These are phyloP conservation scores for Marcusenius ussheri DNA, from an alignment of 2,113 vertebrate species.

Conservation along the genomic window DNA sequence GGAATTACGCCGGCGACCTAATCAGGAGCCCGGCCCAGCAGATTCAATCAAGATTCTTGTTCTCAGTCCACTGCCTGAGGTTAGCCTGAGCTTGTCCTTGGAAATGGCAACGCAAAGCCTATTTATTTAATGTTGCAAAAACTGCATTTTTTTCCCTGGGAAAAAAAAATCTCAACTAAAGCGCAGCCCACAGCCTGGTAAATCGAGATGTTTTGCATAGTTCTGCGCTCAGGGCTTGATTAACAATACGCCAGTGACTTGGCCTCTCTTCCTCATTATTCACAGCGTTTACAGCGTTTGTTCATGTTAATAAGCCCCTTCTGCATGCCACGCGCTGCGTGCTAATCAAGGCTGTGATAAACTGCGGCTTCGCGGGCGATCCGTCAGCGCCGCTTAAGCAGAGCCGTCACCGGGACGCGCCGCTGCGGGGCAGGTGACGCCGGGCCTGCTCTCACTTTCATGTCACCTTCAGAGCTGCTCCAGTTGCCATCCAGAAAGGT, in stretches of 20 bases:
- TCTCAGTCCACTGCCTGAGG: not conserved
- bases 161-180: not conserved
- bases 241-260: not conserved
- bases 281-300: not conserved
- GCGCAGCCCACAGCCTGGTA: not conserved
- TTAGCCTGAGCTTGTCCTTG: not conserved
- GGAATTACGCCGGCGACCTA: not conserved
- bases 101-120: not conserved
- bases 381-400: not conserved
- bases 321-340: not conserved
- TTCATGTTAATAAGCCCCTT: not conserved
- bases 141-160: not conserved
- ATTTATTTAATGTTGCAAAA: not conserved
- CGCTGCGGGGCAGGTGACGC: not conserved
- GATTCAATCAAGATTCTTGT: not conserved
- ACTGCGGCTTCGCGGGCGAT: not conserved
- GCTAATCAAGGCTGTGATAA: not conserved
- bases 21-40: not conserved
- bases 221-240: not conserved
- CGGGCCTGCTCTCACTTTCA: not conserved
- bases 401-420: not conserved
- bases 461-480: not conserved
- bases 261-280: not conserved
- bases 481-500: not conserved
- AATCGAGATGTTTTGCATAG: slow-evolving; percentile 6